phyloP scores from a whole-genome alignment of 2,797 vertebrate genomes.

The Orestias chungarensis region DNA sequence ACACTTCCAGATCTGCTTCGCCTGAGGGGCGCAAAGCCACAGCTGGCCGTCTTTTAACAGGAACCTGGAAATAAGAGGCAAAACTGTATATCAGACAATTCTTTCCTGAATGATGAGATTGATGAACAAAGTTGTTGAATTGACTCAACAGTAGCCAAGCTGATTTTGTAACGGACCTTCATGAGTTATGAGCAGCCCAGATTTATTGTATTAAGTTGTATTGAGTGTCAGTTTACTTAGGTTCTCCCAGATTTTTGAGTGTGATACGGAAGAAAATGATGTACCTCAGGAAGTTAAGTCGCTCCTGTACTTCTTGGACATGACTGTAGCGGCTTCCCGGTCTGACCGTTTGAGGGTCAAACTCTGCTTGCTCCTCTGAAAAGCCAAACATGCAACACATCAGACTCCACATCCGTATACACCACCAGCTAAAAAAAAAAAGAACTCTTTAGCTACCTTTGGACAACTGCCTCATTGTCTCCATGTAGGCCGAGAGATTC shows the following conservation, averaged over 20 bases:
- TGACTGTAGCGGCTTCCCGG: conserved; percentile 98
- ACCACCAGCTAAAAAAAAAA: no score
- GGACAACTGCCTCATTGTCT: conserved; percentile 96
- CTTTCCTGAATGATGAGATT: not conserved
- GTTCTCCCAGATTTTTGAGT: not conserved
- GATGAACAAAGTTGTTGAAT: not conserved
- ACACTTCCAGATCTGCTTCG: conserved; percentile 99
- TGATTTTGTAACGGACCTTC: not conserved
- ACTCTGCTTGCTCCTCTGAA: conserved; percentile 92
- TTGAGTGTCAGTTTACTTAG: not conserved
- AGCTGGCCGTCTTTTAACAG: conserved; percentile 98
- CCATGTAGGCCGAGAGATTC: conserved; percentile 99
- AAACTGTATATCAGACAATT: conserved; percentile 9
- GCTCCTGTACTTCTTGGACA: conserved; percentile 98
- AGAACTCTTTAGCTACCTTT: conserved; percentile 86
- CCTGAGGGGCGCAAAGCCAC: conserved; percentile 98
- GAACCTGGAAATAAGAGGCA: conserved; percentile 82
- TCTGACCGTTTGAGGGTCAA: conserved; percentile 98
- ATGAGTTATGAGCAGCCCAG: not conserved
- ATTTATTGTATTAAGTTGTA: not conserved
- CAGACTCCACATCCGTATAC: conserved; percentile 4
- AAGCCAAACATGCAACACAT: conserved; percentile 27
- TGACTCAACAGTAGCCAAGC: not conserved
- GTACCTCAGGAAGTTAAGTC: conserved; percentile 97
- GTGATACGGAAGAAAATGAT: not conserved